These are phyloP conservation scores for Heliopora coerulea DNA, from an alignment of 92 coral and sea anemone species.

Conservation along the genomic window DNA sequence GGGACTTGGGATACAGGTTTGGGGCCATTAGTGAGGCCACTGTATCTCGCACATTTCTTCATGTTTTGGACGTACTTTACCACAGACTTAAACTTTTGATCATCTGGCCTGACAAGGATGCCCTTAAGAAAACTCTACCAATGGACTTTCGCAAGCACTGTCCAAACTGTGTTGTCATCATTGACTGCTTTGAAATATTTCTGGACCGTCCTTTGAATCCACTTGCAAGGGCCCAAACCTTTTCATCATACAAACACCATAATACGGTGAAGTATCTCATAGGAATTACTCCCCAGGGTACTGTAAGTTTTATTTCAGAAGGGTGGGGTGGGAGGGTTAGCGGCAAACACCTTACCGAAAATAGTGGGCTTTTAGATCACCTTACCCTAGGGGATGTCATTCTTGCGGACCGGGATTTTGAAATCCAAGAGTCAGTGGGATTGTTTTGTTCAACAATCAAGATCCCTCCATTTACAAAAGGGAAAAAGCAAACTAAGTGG, in stretches of 20 bases:
- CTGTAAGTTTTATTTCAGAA: neutral
- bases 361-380: neutral
- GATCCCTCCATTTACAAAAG: neutral
- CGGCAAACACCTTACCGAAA: neutral
- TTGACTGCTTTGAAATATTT: constrained; percentile 39
- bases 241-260: no score
- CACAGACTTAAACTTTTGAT: constrained; percentile 6
- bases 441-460: neutral
- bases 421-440: neutral
- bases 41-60: constrained; percentile 26
- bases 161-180: constrained; percentile 24
- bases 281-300: constrained; percentile 37
- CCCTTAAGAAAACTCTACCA: constrained; percentile 38
- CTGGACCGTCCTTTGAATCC: constrained; percentile 24
- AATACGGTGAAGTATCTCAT: neutral
- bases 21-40: constrained; percentile 14
- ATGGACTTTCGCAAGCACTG: constrained; percentile 19
- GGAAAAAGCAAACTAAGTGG: constrained; percentile 12
- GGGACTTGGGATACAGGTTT: no score
- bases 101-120: constrained; percentile 36
- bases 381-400: neutral
- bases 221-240: neutral
- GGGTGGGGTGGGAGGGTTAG: constrained; percentile 2
- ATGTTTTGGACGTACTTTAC: constrained; percentile 34
- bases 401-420: neutral